These are phyloP conservation scores for Sipha maydis DNA, from an alignment of 2,888 invertebrate species.

Conservation along the genomic window DNA sequence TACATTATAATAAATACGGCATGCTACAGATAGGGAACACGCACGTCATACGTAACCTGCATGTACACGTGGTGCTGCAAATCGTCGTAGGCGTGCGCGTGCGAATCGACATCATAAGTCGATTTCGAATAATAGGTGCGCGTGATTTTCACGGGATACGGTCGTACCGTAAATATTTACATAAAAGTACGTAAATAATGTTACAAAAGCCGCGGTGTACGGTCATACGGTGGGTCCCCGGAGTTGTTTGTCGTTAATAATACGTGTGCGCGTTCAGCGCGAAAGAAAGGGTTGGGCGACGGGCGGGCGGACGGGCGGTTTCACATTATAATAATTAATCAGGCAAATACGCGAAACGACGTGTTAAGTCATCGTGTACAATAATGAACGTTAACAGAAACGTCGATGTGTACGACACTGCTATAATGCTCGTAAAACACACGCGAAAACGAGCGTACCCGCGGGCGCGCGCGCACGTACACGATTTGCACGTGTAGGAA, in stretches of 20 bases:
- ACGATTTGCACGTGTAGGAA: background rate
- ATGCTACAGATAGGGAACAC: too few species aligned
- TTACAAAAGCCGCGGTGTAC: background rate
- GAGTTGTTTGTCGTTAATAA: background rate
- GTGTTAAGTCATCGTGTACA: slow-evolving; percentile 41
- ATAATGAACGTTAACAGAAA: slow-evolving; percentile 32
- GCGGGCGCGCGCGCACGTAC: background rate
- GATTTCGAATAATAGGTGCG: background rate
- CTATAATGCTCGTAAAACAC: too few species aligned
- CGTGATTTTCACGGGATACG: background rate
- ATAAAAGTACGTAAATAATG: background rate
- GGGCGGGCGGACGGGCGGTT: slow-evolving; percentile 25
- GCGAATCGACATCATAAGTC: background rate
- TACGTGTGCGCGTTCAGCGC: background rate
- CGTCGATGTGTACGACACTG: background rate
- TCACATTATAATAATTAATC: slow-evolving; percentile 46
- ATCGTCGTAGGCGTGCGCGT: background rate
- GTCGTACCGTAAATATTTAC: background rate
- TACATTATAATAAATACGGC: background rate
- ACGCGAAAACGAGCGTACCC: too few species aligned
- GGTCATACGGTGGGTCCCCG: background rate
- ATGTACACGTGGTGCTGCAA: too few species aligned
- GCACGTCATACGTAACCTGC: too few species aligned
- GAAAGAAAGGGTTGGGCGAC: background rate
- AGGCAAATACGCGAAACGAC: slow-evolving; percentile 46